A percentile compares a stretch with the other conserved stretches of the same genome.
These are phyloP conservation scores for Hirtodrosophila alboralis DNA, from an alignment of 2,888 invertebrate species.

Conservation along the genomic window DNA sequence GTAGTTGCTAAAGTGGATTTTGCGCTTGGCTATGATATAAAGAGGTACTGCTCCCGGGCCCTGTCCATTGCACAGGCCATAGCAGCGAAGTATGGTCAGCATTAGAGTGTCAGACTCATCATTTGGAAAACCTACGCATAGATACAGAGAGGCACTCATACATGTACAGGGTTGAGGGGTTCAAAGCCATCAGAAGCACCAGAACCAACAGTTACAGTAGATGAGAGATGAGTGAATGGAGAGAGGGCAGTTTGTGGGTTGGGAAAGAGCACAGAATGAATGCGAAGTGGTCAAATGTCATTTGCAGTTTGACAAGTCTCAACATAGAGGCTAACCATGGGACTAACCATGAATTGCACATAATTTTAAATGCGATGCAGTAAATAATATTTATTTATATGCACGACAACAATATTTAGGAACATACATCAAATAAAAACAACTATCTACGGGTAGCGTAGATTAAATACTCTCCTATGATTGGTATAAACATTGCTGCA, in stretches of 20 bases:
- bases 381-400: neutral
- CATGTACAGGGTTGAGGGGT: conserved; percentile 20
- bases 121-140: conserved; percentile 24
- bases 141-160: conserved; percentile 15
- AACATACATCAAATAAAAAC: no score
- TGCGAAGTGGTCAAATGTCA: conserved; percentile 76
- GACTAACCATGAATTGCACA: neutral
- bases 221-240: conserved; percentile 11
- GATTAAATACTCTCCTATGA: no score
- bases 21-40: conserved; percentile 79
- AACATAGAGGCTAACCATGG: conserved; percentile 21
- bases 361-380: conserved; percentile 1
- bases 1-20: conserved; percentile 72
- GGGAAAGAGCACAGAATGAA: conserved; percentile 29
- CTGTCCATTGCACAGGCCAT: neutral
- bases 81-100: conserved; percentile 40
- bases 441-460: no score
- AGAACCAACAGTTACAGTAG: conserved; percentile 30
- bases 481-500: no score
- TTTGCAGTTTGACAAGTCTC: conserved; percentile 69
- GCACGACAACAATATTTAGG: no score
- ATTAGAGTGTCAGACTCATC: conserved; percentile 24
- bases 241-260: no score
- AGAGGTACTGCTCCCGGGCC: conserved; percentile 48
- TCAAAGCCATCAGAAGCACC: no score